Conservation (phyloP, 2,797 vertebrate genomes). For the Siniperca obscura region DNA sequence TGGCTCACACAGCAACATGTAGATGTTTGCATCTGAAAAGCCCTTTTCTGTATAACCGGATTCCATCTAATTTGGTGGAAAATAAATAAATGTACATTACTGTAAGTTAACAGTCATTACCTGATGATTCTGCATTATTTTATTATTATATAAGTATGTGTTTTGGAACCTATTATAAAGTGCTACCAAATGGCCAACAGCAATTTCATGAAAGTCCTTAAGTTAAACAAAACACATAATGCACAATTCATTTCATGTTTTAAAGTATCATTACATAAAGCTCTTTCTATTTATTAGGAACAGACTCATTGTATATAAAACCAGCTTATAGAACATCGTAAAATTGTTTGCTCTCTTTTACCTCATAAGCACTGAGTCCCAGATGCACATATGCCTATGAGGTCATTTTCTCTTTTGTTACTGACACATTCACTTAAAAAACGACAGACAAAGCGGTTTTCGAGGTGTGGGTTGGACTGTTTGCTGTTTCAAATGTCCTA, state of each 20-base stretch:
- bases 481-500: constrained; percentile 72
- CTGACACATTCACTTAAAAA: constrained; percentile 53
- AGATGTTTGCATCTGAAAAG: constrained; percentile 6
- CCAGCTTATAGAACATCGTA: constrained; percentile 6
- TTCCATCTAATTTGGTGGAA: neutral
- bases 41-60: neutral
- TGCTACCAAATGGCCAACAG: neutral
- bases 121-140: neutral
- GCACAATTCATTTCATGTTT: neutral
- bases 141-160: neutral
- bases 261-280: constrained; percentile 4
- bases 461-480: constrained; percentile 43
- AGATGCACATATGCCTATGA: constrained; percentile 1
- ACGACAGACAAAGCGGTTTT: constrained; percentile 46
- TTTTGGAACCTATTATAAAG: neutral
- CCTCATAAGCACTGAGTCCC: neutral
- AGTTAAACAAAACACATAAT: neutral
- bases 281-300: neutral
- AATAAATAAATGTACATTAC: neutral
- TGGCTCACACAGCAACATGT: neutral
- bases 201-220: neutral
- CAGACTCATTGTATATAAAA: neutral
- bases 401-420: constrained; percentile 56
- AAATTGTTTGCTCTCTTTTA: constrained; percentile 35
- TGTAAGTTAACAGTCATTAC: neutral